phyloP scores from a whole-genome alignment of 1,140 invertebrate genomes.

The Saccostrea cuccullata region DNA sequence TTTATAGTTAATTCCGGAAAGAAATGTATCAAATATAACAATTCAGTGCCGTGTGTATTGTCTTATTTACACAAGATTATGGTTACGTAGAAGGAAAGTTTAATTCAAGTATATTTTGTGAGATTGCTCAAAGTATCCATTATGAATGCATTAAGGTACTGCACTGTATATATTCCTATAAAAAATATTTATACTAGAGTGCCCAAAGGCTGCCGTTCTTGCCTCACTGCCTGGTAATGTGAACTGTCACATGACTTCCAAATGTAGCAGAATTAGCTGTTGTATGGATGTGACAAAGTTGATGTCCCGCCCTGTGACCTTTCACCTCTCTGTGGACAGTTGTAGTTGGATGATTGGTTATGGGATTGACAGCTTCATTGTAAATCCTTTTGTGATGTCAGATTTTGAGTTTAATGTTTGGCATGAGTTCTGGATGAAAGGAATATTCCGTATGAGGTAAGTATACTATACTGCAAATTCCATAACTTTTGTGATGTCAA shows the following conservation, averaged over 20 bases:
- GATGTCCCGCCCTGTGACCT: conserved; percentile 1
- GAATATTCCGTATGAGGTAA: conserved; percentile 17
- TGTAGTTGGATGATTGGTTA: conserved; percentile 38
- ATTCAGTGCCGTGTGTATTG: neutral
- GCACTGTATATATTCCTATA: neutral
- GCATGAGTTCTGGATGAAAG: conserved; percentile 37
- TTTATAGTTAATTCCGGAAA: too few relatives aligned
- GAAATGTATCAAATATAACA: too few relatives aligned
- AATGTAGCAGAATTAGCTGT: conserved; percentile 38
- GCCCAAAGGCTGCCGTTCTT: neutral
- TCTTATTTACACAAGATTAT: too few relatives aligned
- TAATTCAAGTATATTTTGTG: neutral
- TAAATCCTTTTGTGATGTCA: neutral
- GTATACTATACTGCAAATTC: neutral
- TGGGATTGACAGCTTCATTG: conserved; percentile 42
- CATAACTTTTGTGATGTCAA: too few relatives aligned
- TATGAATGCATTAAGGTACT: neutral
- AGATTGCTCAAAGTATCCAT: too few relatives aligned
- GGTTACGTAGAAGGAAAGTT: too few relatives aligned
- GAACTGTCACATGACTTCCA: conserved; percentile 10
- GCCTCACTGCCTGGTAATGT: neutral
- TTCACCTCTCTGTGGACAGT: conserved; percentile 39
- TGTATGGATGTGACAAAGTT: conserved; percentile 26
- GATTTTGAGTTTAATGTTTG: conserved; percentile 22
- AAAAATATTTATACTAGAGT: neutral